These are phyloP conservation scores for Genyomyrus donnyi DNA, from an alignment of 2,113 vertebrate genomes.

Conservation along the genomic window DNA sequence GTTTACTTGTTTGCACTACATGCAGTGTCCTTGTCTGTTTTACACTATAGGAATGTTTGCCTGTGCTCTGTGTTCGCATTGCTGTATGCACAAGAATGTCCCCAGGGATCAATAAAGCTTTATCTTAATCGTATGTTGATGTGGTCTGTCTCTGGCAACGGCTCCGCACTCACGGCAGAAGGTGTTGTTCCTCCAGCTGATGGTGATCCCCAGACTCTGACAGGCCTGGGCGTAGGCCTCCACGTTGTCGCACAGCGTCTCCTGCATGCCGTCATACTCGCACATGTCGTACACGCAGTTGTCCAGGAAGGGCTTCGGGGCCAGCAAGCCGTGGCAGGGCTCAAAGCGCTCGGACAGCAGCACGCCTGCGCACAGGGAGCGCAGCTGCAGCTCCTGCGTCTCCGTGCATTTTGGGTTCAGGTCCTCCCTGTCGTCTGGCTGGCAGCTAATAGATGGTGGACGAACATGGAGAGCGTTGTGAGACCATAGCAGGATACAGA, in stretches of 20 bases:
- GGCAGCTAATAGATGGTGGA: conserved; percentile 53
- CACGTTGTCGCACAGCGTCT: conserved; percentile 64
- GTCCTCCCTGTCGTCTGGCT: conserved; percentile 52
- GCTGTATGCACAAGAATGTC: not conserved
- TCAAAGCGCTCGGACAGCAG: conserved; percentile 51
- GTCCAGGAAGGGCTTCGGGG: conserved; percentile 50
- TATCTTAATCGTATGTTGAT: not conserved
- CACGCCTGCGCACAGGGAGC: conserved; percentile 41
- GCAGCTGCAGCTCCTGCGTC: conserved; percentile 38
- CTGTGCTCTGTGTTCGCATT: not conserved
- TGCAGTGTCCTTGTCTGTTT: not conserved
- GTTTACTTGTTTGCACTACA: not conserved
- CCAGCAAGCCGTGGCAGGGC: conserved; percentile 51
- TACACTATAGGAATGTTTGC: not conserved
- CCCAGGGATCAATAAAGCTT: not conserved
- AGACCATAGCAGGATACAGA: not conserved
- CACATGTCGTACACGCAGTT: conserved; percentile 69
- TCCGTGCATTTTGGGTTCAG: conserved; percentile 49
- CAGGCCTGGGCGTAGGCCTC: conserved; percentile 67
- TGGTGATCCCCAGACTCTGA: conserved; percentile 52
- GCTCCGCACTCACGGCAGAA: conserved; percentile 57
- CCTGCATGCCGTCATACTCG: conserved; percentile 59
- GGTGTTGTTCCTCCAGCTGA: conserved; percentile 73
- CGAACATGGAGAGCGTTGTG: not conserved
- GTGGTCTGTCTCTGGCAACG: too few species aligned